These are phyloP conservation scores for Platichthys stellatus DNA, from an alignment of 2,113 vertebrate species.

Conservation along the genomic window DNA sequence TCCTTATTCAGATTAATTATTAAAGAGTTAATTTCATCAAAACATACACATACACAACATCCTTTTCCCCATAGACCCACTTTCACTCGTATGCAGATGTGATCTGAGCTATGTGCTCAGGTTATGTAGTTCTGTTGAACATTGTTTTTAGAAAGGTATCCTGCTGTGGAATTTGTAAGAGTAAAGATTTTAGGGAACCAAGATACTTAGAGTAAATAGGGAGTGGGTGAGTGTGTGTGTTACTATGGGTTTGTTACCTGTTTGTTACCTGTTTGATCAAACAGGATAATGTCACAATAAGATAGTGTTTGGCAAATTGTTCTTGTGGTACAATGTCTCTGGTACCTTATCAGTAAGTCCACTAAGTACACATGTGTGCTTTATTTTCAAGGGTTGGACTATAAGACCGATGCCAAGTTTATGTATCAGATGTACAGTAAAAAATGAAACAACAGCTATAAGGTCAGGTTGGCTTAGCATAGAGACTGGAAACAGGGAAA, in stretches of 20 bases:
- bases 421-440: not conserved
- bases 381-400: not conserved
- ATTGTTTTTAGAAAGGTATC: not conserved
- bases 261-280: not conserved
- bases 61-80: not conserved
- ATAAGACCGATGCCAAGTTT: not conserved
- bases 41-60: not conserved
- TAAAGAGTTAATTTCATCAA: not conserved
- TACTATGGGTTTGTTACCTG: not conserved
- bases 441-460: not conserved
- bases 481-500: too few relatives aligned
- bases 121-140: not conserved
- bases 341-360: too few relatives aligned
- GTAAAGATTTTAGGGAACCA: not conserved
- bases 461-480: too few relatives aligned
- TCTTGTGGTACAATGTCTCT: not conserved
- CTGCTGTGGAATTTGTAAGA: not conserved
- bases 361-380: too few relatives aligned
- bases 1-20: not conserved
- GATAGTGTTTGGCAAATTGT: not conserved
- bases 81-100: not conserved
- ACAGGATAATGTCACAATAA: not conserved
- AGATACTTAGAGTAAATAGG: not conserved
- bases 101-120: not conserved
- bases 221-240: not conserved